Evolutionary conservation across 1,140 invertebrate species (phyloP).

Genomic region (Zelostemma sp.): DNA sequence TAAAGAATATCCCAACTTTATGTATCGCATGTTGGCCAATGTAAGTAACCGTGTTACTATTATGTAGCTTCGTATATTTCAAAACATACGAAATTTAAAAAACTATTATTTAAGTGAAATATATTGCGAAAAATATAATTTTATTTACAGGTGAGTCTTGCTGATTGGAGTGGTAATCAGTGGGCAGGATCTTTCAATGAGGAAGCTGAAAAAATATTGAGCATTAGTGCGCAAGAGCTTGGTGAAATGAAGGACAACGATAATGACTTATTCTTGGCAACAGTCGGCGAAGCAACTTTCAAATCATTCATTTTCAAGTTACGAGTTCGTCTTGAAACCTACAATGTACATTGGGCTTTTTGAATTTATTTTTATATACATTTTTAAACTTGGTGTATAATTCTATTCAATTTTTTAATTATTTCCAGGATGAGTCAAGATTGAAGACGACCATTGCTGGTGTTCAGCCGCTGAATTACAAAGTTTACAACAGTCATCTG

Average conservation of each 20-base stretch:
- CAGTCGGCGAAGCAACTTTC: conserved; percentile 83
- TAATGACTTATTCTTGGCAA: conserved; percentile 71
- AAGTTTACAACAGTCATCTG: conserved; percentile 80
- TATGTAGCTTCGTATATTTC: no score
- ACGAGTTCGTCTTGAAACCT: conserved; percentile 89
- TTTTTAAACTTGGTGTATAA: no score
- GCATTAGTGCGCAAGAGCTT: conserved; percentile 82
- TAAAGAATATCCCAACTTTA: conserved; percentile 85
- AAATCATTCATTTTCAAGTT: conserved; percentile 86
- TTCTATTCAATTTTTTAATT: no score
- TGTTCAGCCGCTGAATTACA: conserved; percentile 80
- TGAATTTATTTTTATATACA: conserved; percentile 14
- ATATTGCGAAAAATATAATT: conserved; percentile 25
- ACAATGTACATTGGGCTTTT: conserved; percentile 77
- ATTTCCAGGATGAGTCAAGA: conserved; percentile 83
- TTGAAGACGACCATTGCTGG: conserved; percentile 81
- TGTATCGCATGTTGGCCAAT: conserved; percentile 84
- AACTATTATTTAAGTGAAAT: neutral
- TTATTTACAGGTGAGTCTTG: conserved; percentile 77
- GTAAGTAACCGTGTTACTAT: no score
- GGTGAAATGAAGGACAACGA: conserved; percentile 78
- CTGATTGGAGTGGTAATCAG: conserved; percentile 83
- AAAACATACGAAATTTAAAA: conserved; percentile 11
- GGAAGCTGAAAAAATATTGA: conserved; percentile 84
- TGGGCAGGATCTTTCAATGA: conserved; percentile 95